A percentile compares a stretch with the other conserved stretches of the same genome.
phyloP scores from a whole-genome alignment of 1,140 invertebrate genomes.

The Diprion similis region DNA sequence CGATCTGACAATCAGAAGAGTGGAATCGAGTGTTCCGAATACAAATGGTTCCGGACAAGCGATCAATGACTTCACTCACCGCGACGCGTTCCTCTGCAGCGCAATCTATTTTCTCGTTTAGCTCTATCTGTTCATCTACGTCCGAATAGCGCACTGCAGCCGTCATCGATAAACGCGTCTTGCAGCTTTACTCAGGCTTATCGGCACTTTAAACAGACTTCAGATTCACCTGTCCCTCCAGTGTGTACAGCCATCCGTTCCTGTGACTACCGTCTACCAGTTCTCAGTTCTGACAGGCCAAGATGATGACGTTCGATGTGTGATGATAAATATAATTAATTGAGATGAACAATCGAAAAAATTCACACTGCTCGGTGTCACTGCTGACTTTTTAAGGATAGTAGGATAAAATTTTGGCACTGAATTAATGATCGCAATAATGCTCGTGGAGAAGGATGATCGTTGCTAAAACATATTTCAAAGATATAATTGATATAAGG shows the following conservation, averaged over 20 bases:
- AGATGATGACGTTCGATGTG: no score
- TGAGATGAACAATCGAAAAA: no score
- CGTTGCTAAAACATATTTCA: neutral
- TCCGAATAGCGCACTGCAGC: neutral
- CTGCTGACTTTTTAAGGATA: no score
- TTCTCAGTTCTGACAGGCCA: no score
- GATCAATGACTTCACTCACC: neutral
- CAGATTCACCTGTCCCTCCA: neutral
- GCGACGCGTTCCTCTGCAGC: neutral
- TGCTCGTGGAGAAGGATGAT: no score
- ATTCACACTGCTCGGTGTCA: no score
- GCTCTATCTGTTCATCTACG: conserved; percentile 1
- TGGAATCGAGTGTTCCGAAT: conserved; percentile 1
- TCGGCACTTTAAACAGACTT: neutral
- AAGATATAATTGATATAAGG: neutral
- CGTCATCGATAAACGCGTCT: conserved; percentile 3
- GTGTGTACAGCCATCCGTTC: no score
- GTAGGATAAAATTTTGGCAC: no score
- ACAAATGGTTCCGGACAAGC: conserved; percentile 4
- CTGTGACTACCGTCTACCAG: no score
- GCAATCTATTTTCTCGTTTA: neutral
- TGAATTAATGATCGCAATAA: no score
- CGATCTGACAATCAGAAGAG: neutral
- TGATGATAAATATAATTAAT: no score
- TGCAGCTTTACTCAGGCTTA: neutral